Evolutionary conservation across 2,113 vertebrate genomes (phyloP).

Genomic region (Solea solea): DNA sequence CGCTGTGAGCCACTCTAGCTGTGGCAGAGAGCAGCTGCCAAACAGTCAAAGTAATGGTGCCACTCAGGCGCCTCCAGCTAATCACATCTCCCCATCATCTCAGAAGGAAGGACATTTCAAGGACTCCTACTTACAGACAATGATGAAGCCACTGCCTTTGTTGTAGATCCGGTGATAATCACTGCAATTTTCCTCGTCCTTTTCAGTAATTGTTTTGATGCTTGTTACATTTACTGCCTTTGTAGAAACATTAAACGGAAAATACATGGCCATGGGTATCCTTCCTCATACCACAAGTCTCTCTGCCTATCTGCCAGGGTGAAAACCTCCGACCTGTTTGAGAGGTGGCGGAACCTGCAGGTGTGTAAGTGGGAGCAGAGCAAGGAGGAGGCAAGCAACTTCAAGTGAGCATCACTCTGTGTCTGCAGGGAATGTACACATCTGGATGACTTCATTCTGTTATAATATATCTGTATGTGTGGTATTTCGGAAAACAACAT

Average conservation of each 20-base stretch:
- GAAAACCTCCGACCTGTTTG: conserved; percentile 95
- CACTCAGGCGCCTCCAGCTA: conserved; percentile 43
- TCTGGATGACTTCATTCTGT: not conserved
- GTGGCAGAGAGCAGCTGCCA: conserved; percentile 34
- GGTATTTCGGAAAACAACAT: too few species aligned
- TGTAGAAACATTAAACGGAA: conserved; percentile 49
- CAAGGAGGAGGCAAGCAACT: conserved; percentile 89
- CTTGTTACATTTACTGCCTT: conserved; percentile 40
- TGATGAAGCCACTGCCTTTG: conserved; percentile 13
- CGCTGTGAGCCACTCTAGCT: conserved; percentile 20
- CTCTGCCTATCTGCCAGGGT: conserved; percentile 84
- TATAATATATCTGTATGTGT: too few species aligned
- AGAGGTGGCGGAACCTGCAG: conserved; percentile 95
- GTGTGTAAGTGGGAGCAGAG: conserved; percentile 95
- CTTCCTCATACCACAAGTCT: conserved; percentile 53
- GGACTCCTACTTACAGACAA: conserved; percentile 68
- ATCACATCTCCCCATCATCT: conserved; percentile 43
- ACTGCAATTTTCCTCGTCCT: conserved; percentile 10
- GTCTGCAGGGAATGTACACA: not conserved
- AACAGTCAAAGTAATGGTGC: conserved; percentile 24
- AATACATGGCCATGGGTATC: conserved; percentile 39
- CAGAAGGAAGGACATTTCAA: conserved; percentile 66
- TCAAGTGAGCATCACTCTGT: conserved; percentile 85
- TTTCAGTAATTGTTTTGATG: conserved; percentile 10
- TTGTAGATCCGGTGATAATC: not conserved